phyloP scores from a whole-genome alignment of 2,888 invertebrate genomes.

The Parnassius orleans region DNA sequence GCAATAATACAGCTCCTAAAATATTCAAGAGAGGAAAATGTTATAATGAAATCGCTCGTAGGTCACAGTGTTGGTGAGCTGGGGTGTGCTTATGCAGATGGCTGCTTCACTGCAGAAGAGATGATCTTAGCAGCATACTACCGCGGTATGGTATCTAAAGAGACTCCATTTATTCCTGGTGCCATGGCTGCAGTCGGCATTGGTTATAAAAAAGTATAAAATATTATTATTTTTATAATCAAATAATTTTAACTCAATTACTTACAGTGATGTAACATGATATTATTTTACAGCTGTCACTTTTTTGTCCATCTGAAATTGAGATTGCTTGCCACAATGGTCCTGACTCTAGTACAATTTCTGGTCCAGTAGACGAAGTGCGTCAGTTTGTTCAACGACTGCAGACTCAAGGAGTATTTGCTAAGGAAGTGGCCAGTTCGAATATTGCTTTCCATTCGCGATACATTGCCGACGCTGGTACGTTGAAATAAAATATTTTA shows the following conservation, averaged over 20 bases:
- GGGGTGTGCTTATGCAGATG: conserved; percentile 93
- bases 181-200: conserved; percentile 94
- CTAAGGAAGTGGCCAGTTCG: conserved; percentile 81
- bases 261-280: too few species aligned
- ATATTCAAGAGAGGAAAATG: too few species aligned
- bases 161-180: conserved; percentile 84
- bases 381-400: conserved; percentile 75
- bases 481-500: too few species aligned
- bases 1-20: too few species aligned
- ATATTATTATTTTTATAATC: too few species aligned
- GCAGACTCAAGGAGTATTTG: conserved; percentile 62
- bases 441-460: conserved; percentile 95
- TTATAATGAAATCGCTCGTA: too few species aligned
- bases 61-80: conserved; percentile 88
- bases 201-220: conserved; percentile 72
- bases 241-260: too few species aligned
- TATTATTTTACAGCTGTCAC: conserved; percentile 28
- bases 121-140: conserved; percentile 91
- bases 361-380: conserved; percentile 85
- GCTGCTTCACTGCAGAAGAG: conserved; percentile 91
- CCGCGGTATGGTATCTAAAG: conserved; percentile 87
- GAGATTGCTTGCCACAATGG: conserved; percentile 91
- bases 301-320: conserved; percentile 68
- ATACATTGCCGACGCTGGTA: conserved; percentile 86
- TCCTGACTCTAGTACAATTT: conserved; percentile 87